Evolutionary conservation across 2,888 invertebrate genomes (phyloP).

Genomic region (Zonitis immaculata): DNA sequence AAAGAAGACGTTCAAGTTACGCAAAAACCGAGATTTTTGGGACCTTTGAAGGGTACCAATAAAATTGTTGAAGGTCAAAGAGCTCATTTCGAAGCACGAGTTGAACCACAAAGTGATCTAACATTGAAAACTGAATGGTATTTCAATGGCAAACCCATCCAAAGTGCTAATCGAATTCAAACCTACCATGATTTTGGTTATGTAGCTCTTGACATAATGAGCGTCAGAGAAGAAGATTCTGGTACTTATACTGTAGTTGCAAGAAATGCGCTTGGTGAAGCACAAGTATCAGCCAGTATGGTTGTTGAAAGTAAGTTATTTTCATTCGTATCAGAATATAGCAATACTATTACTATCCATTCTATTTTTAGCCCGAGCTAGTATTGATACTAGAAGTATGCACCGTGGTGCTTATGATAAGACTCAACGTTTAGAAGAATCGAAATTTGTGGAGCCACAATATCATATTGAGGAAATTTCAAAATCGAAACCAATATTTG

Average conservation of each 20-base stretch:
- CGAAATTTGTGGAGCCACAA: conserved; percentile 80
- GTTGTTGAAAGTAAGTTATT: conserved; percentile 76
- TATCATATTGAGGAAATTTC: conserved; percentile 90
- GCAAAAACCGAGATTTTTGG: conserved; percentile 81
- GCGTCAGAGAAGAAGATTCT: conserved; percentile 87
- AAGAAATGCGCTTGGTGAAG: conserved; percentile 86
- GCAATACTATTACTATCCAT: conserved; percentile 9
- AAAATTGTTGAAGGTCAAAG: conserved; percentile 90
- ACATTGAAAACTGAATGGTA: conserved; percentile 95
- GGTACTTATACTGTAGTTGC: conserved; percentile 93
- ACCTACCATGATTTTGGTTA: conserved; percentile 96
- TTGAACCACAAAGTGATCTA: conserved; percentile 92
- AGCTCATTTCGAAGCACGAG: conserved; percentile 91
- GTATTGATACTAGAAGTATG: conserved; percentile 86
- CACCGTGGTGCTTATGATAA: conserved; percentile 83
- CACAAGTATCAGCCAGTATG: conserved; percentile 78
- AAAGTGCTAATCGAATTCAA: conserved; percentile 85
- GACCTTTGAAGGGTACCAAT: conserved; percentile 86
- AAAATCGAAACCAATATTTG: conserved; percentile 91
- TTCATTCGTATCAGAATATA: too few relatives aligned
- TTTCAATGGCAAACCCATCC: conserved; percentile 88
- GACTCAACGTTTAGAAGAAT: conserved; percentile 80
- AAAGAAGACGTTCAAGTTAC: conserved; percentile 69
- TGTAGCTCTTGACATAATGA: conserved; percentile 90
- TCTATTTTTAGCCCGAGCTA: conserved; percentile 68